Conservation (phyloP, 2,888 invertebrate genomes). For the Amiota communis region DNA sequence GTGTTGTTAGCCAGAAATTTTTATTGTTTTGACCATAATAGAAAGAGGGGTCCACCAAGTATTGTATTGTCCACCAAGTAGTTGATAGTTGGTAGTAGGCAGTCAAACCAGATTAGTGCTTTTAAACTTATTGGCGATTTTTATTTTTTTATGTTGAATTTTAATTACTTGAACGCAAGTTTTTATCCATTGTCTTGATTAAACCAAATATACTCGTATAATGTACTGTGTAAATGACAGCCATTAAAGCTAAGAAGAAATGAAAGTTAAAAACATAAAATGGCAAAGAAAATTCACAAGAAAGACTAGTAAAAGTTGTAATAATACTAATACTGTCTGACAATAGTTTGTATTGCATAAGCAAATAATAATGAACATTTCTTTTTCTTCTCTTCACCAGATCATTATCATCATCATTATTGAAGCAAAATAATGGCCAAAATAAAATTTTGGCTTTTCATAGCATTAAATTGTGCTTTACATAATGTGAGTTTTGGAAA, state of each 20-base stretch:
- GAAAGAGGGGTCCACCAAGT: too few species aligned
- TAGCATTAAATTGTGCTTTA: not conserved
- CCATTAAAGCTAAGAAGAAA: not conserved
- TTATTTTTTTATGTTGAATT: slow-evolving; percentile 24
- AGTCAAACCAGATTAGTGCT: slow-evolving; percentile 9
- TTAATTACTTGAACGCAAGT: slow-evolving; percentile 19
- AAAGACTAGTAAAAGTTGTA: slow-evolving; percentile 13
- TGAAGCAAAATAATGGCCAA: slow-evolving; percentile 31
- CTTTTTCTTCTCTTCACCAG: not conserved
- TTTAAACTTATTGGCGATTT: slow-evolving; percentile 7
- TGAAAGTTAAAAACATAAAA: not conserved
- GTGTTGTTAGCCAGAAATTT: slow-evolving; percentile 27
- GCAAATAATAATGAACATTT: not conserved
- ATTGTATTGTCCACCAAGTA: not conserved
- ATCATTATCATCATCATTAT: not conserved
- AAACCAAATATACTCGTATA: not conserved
- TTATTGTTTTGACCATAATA: slow-evolving; percentile 29
- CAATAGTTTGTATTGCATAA: slow-evolving; percentile 11
- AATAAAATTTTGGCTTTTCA: slow-evolving; percentile 38
- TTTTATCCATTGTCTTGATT: slow-evolving; percentile 7
- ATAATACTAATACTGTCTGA: not conserved
- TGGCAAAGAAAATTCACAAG: not conserved
- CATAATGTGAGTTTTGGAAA: not conserved
- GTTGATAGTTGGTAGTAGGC: not conserved
- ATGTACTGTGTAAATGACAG: not conserved